Evolutionary conservation across 2,888 invertebrate species (phyloP).

Genomic region (Dicroscelio sp.): DNA sequence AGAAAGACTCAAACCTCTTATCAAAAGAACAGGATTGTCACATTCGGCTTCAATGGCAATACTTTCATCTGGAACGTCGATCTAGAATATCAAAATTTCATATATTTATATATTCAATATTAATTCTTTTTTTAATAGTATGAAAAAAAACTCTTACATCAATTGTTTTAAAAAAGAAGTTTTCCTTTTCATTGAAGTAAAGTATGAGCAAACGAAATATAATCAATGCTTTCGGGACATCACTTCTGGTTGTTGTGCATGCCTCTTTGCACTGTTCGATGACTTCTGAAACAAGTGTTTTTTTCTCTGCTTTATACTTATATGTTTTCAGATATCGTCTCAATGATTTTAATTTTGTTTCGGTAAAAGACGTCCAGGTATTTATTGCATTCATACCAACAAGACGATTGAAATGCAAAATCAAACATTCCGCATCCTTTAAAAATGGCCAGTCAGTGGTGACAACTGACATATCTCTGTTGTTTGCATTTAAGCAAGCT

Average conservation of each 20-base stretch:
- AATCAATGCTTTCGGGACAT: slow-evolving; percentile 21
- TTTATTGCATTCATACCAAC: slow-evolving; percentile 38
- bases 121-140: not conserved
- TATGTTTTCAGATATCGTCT: slow-evolving; percentile 27
- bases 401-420: slow-evolving; percentile 32
- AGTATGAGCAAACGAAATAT: slow-evolving; percentile 47
- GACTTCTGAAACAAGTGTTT: not conserved
- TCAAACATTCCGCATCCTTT: slow-evolving; percentile 11
- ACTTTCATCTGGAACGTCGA: not conserved
- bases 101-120: not conserved
- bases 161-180: slow-evolving; percentile 39
- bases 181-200: slow-evolving; percentile 37
- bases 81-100: not conserved
- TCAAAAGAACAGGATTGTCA: slow-evolving; percentile 44
- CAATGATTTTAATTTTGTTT: slow-evolving; percentile 36
- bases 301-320: not conserved
- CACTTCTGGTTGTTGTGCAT: not conserved
- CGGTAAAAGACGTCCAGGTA: slow-evolving; percentile 24
- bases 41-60: not conserved
- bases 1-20: slow-evolving; percentile 23
- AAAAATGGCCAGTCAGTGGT: slow-evolving; percentile 63
- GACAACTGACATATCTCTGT: slow-evolving; percentile 6
- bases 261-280: slow-evolving; percentile 22
- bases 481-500: slow-evolving; percentile 30
- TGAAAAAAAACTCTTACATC: slow-evolving; percentile 4